Base-by-base conservation (phyloP, 1,140 invertebrate genomes). In the Rhizoglyphus robini region DNA sequence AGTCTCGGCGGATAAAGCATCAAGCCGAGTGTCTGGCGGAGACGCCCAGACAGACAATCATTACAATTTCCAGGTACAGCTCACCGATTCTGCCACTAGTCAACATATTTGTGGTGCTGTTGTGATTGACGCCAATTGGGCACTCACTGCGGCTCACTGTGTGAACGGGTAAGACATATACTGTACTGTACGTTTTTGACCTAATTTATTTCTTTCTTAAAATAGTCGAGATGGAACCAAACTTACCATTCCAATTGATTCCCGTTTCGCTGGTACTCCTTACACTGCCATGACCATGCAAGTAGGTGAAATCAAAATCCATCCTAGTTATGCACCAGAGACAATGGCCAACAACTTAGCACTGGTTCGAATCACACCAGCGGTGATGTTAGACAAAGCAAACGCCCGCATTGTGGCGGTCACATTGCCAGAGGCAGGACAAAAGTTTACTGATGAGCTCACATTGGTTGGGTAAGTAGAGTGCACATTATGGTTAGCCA, bases 41-140 rank as follows among this genome's bases (percentile, higher is more conserved):
- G 51, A 54, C 15, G 8, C 51, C 8, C 15, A 8, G 15, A 27
- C 23, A 5, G 31, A 32, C 20, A 54, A 8, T 32, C 23, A 20
- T 5, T 54, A 54, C 51, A 32, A 25, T 8, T 54, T 54, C 23
- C 51, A 54, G 20, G 20, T 20, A 5, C 51, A 54, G 20, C 8
- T 54, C 23, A 54, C 8, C 8, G 8, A 54, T 11, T 32, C 23
- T n/a, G n/a, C n/a, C n/a, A n/a, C n/a, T 8, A 32, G 20, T 32
- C 51, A 54, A 32, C 51, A 54, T 23, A 32, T 54, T 8, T 54
- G 51, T 32, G 51, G 51, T 23, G 51, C 51, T 5, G 51, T 54
- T 32, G 8, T 5, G 23, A 25, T 54, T 23, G 51, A 54, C 23
- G 20, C 8, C 8, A 54, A 32, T 8, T 54, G 51, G 51, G 51